Evolutionary conservation across 2,797 vertebrate species (phyloP).

Genomic region (Leptoclinus maculatus): DNA sequence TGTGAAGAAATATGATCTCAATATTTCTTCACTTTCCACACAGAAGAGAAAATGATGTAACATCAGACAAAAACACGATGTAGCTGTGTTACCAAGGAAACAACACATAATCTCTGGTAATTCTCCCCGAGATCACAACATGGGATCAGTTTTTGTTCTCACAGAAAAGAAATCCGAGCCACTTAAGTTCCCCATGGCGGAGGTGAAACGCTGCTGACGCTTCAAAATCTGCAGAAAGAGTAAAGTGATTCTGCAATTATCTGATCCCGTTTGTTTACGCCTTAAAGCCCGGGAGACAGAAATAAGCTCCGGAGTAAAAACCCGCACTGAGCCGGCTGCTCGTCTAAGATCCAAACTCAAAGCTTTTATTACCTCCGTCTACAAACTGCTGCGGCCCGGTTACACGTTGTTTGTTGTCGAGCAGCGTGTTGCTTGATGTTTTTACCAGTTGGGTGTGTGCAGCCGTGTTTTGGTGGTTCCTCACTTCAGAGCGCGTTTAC

Average conservation of each 20-base stretch:
- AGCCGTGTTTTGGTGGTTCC: conserved; percentile 37
- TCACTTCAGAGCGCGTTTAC: conserved; percentile 51
- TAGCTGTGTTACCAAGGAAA: conserved; percentile 6
- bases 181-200: conserved; percentile 52
- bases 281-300: conserved; percentile 57
- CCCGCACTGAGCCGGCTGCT: conserved; percentile 35
- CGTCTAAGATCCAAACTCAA: conserved; percentile 44
- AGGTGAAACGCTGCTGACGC: conserved; percentile 46
- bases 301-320: conserved; percentile 51
- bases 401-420: conserved; percentile 33
- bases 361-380: conserved; percentile 46
- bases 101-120: conserved; percentile 53
- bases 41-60: conserved; percentile 1
- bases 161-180: conserved; percentile 51
- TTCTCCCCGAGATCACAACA: conserved; percentile 47
- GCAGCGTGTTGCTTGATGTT: conserved; percentile 56
- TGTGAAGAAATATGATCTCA: not conserved
- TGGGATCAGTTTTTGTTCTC: conserved; percentile 53
- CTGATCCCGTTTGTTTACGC: conserved; percentile 63
- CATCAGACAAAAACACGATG: not conserved
- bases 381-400: conserved; percentile 24
- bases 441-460: conserved; percentile 64
- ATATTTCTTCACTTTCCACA: not conserved
- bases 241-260: conserved; percentile 65
- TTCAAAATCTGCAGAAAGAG: conserved; percentile 42